Conservation (phyloP, 2,797 vertebrate species). For the Orientallactaga sibirica region DNA sequence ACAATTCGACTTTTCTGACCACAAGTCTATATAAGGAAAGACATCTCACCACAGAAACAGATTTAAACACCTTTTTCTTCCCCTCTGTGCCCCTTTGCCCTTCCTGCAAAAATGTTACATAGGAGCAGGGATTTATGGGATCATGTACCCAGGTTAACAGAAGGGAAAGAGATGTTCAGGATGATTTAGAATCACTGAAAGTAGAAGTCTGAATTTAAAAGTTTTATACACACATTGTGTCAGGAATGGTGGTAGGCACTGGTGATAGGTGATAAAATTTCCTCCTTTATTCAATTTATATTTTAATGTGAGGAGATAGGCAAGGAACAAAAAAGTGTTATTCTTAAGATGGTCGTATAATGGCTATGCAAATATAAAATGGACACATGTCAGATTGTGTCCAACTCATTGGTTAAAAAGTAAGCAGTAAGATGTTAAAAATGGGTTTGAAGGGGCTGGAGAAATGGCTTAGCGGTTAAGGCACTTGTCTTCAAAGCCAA, state of each 20-base stretch:
- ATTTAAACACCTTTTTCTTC: background rate
- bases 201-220: slow-evolving; percentile 13
- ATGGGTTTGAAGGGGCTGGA: background rate
- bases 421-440: slow-evolving; percentile 31
- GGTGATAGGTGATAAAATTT: too few species aligned
- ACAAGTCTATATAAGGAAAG: slow-evolving; percentile 26
- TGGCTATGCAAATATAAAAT: background rate
- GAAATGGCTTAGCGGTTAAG: too few species aligned
- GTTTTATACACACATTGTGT: background rate
- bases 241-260: background rate
- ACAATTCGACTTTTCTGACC: background rate
- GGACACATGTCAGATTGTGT: background rate
- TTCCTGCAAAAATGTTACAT: slow-evolving; percentile 10
- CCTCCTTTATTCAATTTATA: background rate
- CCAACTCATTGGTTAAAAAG: background rate
- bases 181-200: slow-evolving; percentile 62
- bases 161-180: background rate
- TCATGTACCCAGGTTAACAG: slow-evolving; percentile 47
- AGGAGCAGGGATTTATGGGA: slow-evolving; percentile 34
- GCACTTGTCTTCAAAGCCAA: too few species aligned
- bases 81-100: background rate
- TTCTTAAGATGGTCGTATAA: background rate
- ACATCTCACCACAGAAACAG: background rate
- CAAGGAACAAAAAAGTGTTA: background rate
- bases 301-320: background rate